These are phyloP conservation scores for Patella vulgata DNA, from an alignment of 1,140 invertebrate genomes.

Conservation along the genomic window DNA sequence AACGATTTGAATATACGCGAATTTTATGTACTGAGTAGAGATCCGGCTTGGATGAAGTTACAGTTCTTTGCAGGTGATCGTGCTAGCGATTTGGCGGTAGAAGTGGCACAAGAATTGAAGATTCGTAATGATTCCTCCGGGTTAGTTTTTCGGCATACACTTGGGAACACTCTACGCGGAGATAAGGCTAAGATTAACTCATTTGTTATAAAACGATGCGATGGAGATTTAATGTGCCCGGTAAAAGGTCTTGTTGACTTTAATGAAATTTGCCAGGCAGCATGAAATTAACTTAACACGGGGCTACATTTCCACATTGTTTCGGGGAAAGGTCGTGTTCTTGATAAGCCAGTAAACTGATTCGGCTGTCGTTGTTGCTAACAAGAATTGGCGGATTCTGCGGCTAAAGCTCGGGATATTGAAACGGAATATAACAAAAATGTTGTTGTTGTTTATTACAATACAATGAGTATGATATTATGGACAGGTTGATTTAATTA, in stretches of 20 bases:
- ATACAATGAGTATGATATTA: no score
- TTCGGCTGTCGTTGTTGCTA: no score
- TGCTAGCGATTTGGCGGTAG: constrained; percentile 16
- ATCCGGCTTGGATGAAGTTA: constrained; percentile 27
- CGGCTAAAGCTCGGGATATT: no score
- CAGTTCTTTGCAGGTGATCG: constrained; percentile 29
- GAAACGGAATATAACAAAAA: no score
- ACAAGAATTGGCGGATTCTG: no score
- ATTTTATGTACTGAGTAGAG: constrained; percentile 17
- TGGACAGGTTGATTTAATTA: no score
- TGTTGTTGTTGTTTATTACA: no score
- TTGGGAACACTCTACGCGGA: constrained; percentile 26
- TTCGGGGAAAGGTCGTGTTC: constrained; percentile 7
- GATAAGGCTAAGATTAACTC: constrained; percentile 19
- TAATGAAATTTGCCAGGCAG: neutral
- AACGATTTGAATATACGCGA: constrained; percentile 2
- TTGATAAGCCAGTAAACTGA: constrained; percentile 12
- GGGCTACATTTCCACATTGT: constrained; percentile 18
- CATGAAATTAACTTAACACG: neutral
- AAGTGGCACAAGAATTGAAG: constrained; percentile 22
- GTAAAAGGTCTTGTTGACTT: constrained; percentile 18
- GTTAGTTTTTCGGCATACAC: constrained; percentile 22
- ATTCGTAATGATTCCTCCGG: constrained; percentile 17
- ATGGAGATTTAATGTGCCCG: constrained; percentile 21
- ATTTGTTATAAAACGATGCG: constrained; percentile 28